Conservation (phyloP, 1,140 invertebrate genomes). For the Brachionus sp. region DNA sequence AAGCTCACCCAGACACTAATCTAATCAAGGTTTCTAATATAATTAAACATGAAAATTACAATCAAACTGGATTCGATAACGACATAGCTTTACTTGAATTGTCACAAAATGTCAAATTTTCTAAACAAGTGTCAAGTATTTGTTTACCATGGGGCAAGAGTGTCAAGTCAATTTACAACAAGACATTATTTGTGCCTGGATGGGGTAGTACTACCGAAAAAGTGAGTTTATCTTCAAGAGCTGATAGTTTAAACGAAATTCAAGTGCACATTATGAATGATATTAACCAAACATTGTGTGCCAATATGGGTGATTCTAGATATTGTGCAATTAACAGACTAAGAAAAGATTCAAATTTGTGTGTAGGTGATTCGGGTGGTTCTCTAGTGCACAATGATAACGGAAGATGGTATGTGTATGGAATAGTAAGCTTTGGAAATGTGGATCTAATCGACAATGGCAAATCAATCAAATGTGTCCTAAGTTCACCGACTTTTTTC, state of each 20-base stretch:
- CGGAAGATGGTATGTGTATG: neutral
- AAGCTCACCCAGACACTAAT: neutral
- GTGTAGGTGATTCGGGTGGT: conserved; percentile 32
- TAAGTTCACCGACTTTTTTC: neutral
- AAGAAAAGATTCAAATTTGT: neutral
- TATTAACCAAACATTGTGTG: neutral
- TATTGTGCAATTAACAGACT: neutral
- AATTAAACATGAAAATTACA: neutral
- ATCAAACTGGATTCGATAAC: neutral
- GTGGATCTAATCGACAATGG: neutral
- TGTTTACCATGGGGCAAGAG: neutral
- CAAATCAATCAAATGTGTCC: neutral
- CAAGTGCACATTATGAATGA: neutral
- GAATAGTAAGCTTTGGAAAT: conserved; percentile 15
- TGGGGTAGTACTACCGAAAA: conserved; percentile 16
- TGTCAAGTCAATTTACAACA: neutral
- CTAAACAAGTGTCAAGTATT: neutral
- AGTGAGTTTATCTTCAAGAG: neutral
- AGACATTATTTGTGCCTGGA: neutral
- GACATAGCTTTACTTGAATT: conserved; percentile 6
- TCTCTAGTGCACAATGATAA: neutral
- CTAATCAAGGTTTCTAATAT: neutral
- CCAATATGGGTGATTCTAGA: neutral
- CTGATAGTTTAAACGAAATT: neutral
- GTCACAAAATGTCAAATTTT: neutral